Base-by-base conservation (phyloP, 2,113 vertebrate genomes). In the Labeo rohita region DNA sequence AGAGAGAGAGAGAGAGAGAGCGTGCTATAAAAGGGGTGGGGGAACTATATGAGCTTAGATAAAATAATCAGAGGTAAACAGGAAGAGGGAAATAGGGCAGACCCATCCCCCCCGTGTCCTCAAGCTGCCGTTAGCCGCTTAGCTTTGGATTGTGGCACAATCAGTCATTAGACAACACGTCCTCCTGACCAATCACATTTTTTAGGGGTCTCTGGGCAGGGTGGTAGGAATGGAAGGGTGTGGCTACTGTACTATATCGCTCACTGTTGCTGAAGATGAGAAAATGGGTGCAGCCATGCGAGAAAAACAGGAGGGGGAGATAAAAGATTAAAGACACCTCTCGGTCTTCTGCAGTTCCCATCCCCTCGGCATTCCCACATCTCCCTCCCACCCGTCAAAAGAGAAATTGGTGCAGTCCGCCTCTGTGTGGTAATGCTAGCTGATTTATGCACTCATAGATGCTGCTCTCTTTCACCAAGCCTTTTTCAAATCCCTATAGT, bases 11-110 rank as follows among this genome's bases (percentile, higher is more conserved):
- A 85, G 50, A 79, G 68, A 63, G 61, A 52, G 84, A 52, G 43
- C 28, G 80, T 6, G 0, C 54, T 59, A 21, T 59, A 61, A 61
- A 84, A 28, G 72, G 52, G 84, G 83, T 77, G 86, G 88, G 88
- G 85, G 39, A 43, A 74, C 86, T 81, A 84, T 88, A 89, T 86
- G 45, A 87, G 85, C 88, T 85, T 45, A 8, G 56, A 84, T 66
- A 65, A 89, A 85, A 75, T 85, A 89, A 92, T 83, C 68, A 6
- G 91, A 93, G 92, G 91, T 92, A 89, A 84, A 79, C 65, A 6
- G 18, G 21, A 36, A 50, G 73, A 90, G 90, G 91, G 90, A 83
- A 77, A 54, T 80, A 92, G 92, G 4, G 78, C 86, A 85, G 85
- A 90, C 80, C 78, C 87, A 78, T 87, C 45, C 84, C 84, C 52